These are phyloP conservation scores for Leptarthrus brevirostris DNA, from an alignment of 2,888 invertebrate genomes.

Conservation along the genomic window DNA sequence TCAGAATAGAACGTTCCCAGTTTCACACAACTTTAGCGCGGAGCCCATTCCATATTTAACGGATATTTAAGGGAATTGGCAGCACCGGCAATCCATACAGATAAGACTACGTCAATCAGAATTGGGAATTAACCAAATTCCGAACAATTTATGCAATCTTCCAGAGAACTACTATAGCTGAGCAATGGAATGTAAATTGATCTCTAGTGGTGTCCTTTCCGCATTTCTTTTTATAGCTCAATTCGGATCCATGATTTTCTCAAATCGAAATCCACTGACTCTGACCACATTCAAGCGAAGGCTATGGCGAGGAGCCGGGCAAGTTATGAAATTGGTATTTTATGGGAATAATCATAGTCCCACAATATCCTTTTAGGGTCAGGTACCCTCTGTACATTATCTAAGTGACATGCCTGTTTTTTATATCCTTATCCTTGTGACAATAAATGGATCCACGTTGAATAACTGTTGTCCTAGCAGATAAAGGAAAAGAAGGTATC, in stretches of 20 bases:
- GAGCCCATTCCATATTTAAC: too few relatives aligned
- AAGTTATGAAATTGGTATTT: slow-evolving; percentile 46
- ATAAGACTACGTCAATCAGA: slow-evolving; percentile 24
- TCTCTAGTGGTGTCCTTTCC: background rate
- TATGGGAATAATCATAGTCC: slow-evolving; percentile 46
- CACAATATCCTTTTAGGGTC: slow-evolving; percentile 39
- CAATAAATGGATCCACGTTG: slow-evolving; percentile 36
- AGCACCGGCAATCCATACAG: background rate
- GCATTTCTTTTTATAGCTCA: background rate
- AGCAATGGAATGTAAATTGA: background rate
- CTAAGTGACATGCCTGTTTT: slow-evolving; percentile 41
- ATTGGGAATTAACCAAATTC: slow-evolving; percentile 6
- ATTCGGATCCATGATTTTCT: slow-evolving; percentile 8
- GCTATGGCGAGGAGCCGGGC: background rate
- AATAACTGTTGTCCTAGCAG: slow-evolving; percentile 18
- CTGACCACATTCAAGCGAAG: background rate
- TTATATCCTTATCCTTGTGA: slow-evolving; percentile 42
- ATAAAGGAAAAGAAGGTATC: slow-evolving; percentile 15
- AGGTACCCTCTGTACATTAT: slow-evolving; percentile 40
- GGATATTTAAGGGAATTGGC: background rate
- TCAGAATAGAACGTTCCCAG: background rate
- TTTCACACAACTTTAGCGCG: background rate
- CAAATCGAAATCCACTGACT: background rate
- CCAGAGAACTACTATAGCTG: background rate
- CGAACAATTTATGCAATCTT: background rate